These are phyloP conservation scores for Polydesmus complanatus DNA, from an alignment of 2,888 invertebrate species.

Conservation along the genomic window DNA sequence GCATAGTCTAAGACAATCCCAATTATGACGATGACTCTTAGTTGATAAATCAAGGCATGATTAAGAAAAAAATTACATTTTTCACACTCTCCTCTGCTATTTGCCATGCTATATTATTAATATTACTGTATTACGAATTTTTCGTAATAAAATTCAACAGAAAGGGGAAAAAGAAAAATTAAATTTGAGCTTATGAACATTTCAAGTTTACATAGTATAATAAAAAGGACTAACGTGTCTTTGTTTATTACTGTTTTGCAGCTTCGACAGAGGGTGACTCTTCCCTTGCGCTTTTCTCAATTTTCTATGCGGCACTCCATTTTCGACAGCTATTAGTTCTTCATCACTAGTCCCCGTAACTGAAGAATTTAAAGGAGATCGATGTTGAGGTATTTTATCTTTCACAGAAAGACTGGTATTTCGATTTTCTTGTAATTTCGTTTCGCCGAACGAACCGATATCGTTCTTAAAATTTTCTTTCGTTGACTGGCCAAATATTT, in stretches of 20 bases:
- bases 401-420: not conserved
- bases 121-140: too few species aligned
- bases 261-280: slow-evolving; percentile 77
- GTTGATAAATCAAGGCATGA: too few species aligned
- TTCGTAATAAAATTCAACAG: not conserved
- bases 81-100: too few species aligned
- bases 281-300: slow-evolving; percentile 65
- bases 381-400: not conserved
- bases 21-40: too few species aligned
- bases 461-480: not conserved
- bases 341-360: not conserved
- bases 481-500: not conserved
- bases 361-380: not conserved
- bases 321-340: not conserved
- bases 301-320: slow-evolving; percentile 40
- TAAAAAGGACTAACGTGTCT: not conserved
- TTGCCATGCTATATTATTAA: too few species aligned
- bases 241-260: slow-evolving; percentile 32
- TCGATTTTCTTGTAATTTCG: not conserved
- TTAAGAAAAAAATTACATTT: too few species aligned
- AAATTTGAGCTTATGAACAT: too few species aligned
- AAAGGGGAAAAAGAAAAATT: not conserved
- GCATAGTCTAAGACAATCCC: too few species aligned
- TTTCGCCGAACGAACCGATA: not conserved
- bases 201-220: not conserved